These are phyloP conservation scores for Echinops telfairi DNA, from an alignment of 2,113 vertebrate species.

Conservation along the genomic window DNA sequence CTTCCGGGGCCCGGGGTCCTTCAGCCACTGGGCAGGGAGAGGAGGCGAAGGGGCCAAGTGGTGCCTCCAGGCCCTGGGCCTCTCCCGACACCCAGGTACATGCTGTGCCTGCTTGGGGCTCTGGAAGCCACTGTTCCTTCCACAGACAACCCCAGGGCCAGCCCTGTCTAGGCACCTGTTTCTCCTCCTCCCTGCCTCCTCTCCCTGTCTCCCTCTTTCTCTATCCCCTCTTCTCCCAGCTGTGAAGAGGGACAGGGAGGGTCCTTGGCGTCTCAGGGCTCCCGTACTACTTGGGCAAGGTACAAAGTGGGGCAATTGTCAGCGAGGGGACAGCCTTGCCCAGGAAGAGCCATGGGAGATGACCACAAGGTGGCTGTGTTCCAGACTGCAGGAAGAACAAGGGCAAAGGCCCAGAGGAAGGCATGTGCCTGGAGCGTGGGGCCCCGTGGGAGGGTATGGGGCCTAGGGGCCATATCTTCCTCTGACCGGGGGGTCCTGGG, in stretches of 20 bases:
- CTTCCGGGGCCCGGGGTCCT: conserved; percentile 93
- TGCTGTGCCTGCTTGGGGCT: neutral
- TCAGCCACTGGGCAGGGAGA: conserved; percentile 91
- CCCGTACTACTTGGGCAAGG: neutral
- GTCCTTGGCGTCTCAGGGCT: neutral
- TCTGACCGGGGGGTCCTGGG: neutral
- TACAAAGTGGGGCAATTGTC: neutral
- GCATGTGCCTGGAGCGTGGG: neutral
- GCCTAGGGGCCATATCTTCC: neutral
- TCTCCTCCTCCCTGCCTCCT: no score
- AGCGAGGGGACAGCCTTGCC: neutral
- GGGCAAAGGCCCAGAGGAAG: neutral
- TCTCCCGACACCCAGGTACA: neutral
- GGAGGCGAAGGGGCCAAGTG: rapidly evolving
- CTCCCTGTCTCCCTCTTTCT: neutral
- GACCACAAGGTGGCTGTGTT: neutral
- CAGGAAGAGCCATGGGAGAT: neutral
- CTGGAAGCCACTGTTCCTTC: neutral
- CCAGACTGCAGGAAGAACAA: neutral
- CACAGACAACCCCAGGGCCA: neutral
- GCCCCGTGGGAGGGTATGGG: no score
- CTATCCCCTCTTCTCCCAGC: neutral
- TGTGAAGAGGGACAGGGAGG: neutral
- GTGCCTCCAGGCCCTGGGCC: neutral
- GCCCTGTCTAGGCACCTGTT: neutral